Evolutionary conservation across 37 sponge, comb jelly and placozoan genomes (phyloP).

Genomic region (Eunapius fragilis): DNA sequence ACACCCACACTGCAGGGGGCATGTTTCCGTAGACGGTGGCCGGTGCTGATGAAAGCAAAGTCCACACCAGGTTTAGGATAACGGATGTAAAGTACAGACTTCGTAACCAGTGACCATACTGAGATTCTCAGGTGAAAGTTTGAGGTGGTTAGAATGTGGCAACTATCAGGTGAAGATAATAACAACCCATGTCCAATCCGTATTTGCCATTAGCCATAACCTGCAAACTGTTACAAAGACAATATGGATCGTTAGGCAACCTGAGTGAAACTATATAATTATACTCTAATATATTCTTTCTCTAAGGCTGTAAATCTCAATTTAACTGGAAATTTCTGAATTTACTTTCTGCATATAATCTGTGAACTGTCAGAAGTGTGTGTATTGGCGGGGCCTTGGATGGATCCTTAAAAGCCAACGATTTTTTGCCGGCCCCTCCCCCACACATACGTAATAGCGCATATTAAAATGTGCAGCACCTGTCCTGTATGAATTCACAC

Average conservation of each 20-base stretch:
- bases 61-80: constrained; percentile 83
- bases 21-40: constrained; percentile 91
- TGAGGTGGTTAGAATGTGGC: constrained; percentile 90
- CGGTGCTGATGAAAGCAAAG: constrained; percentile 78
- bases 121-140: constrained; percentile 92
- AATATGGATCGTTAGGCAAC: neutral
- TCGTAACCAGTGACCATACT: constrained; percentile 94
- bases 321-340: too few relatives aligned
- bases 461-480: too few relatives aligned
- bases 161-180: constrained; percentile 91
- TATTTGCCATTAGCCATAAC: constrained; percentile 94
- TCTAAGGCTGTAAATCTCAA: too few relatives aligned
- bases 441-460: too few relatives aligned
- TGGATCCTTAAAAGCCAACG: too few relatives aligned
- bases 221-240: constrained; percentile 14
- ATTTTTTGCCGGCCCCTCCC: too few relatives aligned
- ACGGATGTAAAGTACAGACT: constrained; percentile 92
- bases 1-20: constrained; percentile 95
- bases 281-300: too few relatives aligned
- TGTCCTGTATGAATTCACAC: too few relatives aligned
- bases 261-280: too few relatives aligned
- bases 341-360: too few relatives aligned
- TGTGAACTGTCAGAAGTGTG: too few relatives aligned
- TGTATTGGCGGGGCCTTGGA: too few relatives aligned
- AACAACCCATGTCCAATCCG: constrained; percentile 93